Evolutionary conservation across 2,797 vertebrate genomes (phyloP).

Genomic region (Nyctibius grandis): DNA sequence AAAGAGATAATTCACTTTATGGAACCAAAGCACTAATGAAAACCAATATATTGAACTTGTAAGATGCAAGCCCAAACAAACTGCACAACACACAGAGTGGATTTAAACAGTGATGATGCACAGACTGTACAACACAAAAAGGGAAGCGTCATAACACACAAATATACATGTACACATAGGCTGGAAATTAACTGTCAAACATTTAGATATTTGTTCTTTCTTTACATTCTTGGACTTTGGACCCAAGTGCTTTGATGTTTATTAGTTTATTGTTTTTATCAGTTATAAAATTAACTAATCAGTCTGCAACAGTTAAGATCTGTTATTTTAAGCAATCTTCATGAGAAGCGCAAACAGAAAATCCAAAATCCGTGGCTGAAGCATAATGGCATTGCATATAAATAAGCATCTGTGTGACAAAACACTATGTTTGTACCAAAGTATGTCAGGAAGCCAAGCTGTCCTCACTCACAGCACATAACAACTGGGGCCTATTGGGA

Average conservation of each 20-base stretch:
- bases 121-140: not conserved
- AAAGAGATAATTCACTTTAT: not conserved
- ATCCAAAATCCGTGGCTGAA: not conserved
- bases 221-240: not conserved
- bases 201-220: not conserved
- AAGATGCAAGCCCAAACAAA: slow-evolving; percentile 10
- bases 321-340: not conserved
- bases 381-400: not conserved
- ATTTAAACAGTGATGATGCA: not conserved
- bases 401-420: not conserved
- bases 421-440: not conserved
- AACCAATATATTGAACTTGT: slow-evolving; percentile 33
- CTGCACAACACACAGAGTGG: not conserved
- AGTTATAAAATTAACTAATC: not conserved
- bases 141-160: not conserved
- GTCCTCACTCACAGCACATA: not conserved
- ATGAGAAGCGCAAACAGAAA: not conserved
- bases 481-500: not conserved
- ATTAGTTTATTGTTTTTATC: not conserved
- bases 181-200: not conserved
- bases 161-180: not conserved
- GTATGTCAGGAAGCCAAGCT: not conserved
- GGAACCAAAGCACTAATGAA: not conserved
- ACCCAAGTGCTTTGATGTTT: not conserved
- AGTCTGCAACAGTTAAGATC: not conserved